phyloP scores from a whole-genome alignment of 2,797 vertebrate genomes.

The Fistularia tabacaria region DNA sequence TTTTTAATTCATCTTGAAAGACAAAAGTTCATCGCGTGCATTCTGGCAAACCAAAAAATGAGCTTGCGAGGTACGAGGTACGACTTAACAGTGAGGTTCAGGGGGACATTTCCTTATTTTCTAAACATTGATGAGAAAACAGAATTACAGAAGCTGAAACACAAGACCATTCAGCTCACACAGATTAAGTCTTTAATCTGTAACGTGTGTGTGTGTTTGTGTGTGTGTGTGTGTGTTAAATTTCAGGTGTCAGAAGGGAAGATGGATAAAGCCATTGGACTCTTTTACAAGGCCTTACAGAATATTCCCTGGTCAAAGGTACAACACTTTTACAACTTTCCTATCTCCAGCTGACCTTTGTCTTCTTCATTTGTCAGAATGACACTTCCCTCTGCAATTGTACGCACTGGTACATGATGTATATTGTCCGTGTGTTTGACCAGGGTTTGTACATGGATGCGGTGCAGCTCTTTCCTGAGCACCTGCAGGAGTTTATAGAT shows the following conservation, averaged over 20 bases:
- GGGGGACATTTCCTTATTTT: too few species aligned
- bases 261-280: constrained; percentile 82
- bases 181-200: constrained; percentile 26
- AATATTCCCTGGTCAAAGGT: constrained; percentile 96
- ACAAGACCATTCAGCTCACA: background rate
- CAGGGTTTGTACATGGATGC: constrained; percentile 77
- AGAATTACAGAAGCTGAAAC: background rate
- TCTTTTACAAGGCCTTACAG: constrained; percentile 95
- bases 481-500: constrained; percentile 81
- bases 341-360: constrained; percentile 1
- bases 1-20: background rate
- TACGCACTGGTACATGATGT: too few species aligned
- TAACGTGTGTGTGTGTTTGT: constrained; percentile 21
- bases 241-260: constrained; percentile 83
- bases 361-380: too few species aligned
- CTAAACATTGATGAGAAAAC: too few species aligned
- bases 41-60: too few species aligned
- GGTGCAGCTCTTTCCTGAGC: constrained; percentile 80
- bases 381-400: too few species aligned
- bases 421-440: constrained; percentile 18
- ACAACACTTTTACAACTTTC: constrained; percentile 34
- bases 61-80: too few species aligned
- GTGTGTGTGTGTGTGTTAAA: constrained; percentile 23
- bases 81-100: background rate
- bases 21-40: background rate